Conservation (phyloP, 92 coral and sea anemone genomes). For the Umimayanthus chanpuru region DNA sequence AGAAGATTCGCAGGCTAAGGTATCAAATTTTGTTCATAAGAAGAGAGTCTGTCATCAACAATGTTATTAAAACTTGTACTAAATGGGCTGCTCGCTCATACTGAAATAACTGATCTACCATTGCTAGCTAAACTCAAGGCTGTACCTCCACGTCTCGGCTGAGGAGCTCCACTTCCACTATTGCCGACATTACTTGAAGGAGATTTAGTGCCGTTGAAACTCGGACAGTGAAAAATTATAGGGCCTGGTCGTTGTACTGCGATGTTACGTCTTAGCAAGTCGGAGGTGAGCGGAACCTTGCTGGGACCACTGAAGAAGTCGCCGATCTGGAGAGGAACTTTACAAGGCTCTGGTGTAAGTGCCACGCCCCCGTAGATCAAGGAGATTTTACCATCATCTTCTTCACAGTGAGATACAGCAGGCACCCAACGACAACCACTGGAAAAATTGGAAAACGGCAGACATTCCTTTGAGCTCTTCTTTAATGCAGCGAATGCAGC, state of each 20-base stretch:
- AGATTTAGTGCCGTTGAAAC: background rate
- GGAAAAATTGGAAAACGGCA: conserved; percentile 2
- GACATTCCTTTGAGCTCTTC: conserved; percentile 34
- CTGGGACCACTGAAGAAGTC: background rate
- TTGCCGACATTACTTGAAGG: background rate
- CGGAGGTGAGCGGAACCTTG: background rate
- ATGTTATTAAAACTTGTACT: background rate
- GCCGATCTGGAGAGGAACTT: background rate
- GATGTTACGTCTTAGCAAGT: background rate
- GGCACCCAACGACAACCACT: conserved; percentile 51
- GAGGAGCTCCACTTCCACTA: background rate
- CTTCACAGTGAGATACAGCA: conserved; percentile 40
- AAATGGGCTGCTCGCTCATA: too few relatives aligned
- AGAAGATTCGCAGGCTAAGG: background rate
- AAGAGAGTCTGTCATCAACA: background rate
- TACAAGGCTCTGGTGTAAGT: background rate
- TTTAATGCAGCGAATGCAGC: conserved; percentile 3
- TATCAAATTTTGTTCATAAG: background rate
- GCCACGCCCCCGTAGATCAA: conserved; percentile 45
- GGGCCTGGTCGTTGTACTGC: background rate
- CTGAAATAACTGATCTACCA: too few relatives aligned
- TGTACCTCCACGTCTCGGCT: background rate
- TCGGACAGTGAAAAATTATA: background rate
- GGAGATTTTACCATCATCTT: conserved; percentile 22
- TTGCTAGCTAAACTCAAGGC: background rate